Base-by-base conservation (phyloP, 2,888 invertebrate species). In the Tillus elongatus region DNA sequence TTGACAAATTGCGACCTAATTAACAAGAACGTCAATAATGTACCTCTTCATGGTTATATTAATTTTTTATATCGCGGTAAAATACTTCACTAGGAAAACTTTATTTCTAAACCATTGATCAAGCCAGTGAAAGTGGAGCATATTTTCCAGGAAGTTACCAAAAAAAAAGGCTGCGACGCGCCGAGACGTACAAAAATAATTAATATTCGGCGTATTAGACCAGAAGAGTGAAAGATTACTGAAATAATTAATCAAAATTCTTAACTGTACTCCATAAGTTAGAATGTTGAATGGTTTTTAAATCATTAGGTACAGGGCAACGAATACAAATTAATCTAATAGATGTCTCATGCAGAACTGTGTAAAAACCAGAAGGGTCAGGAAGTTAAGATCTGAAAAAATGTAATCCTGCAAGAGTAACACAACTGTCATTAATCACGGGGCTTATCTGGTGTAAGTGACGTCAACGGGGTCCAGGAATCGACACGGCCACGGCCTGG, bases 381-480 rank as follows among this genome's bases (percentile, higher is more conserved):
- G 41, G 50, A 52, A 49, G 47, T 50, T 50, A 50, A 47, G 44
- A 45, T 49, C 47, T 47, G 49, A 53, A 55, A 57, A 56, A 57
- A 54, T 49, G 49, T 53, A 52, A 56, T 57, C 54, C 54, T 39
- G 44, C 41, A 52, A 51, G 52, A 55, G 54, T 51, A 54, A 54
- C 54, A 49, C 51, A 53, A 56, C 54, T 51, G 51, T 50, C 56
- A 57, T 57, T 56, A 57, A 57, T 57, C 57, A 57, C 45, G 39
- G 41, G n/a, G 50, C 56, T 55, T 54, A 57, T 57, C 57, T 54
- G 49, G 53, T 53, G 55, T 49, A 53, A 41, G 47, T 57, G 55
- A 57, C 56, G 53, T 50, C 51, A 52, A 4, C 37, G 33, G 33
- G 38, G 43, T 38, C 36, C 38, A n/a, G n/a, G 38, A 40, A 42